phyloP scores from a whole-genome alignment of 2,113 vertebrate genomes.

The Desmodus rotundus region DNA sequence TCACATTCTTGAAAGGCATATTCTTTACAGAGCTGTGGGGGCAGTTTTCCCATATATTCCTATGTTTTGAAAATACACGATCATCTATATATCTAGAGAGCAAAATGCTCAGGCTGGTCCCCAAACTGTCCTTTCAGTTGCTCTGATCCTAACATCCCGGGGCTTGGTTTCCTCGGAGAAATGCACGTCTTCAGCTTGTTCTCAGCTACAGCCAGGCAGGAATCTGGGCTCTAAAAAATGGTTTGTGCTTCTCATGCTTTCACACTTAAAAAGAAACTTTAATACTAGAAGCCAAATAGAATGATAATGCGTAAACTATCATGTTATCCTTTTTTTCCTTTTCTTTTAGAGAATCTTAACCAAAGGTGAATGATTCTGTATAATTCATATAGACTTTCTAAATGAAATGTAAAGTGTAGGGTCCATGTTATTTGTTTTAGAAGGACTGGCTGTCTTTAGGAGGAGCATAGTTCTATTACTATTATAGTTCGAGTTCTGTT shows the following conservation, averaged over 20 bases:
- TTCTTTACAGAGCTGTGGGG: slow-evolving; percentile 24
- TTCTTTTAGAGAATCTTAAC: not conserved
- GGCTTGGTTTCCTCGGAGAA: slow-evolving; percentile 66
- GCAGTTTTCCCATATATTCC: not conserved
- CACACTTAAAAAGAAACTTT: not conserved
- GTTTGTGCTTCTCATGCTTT: slow-evolving; percentile 38
- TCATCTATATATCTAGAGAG: not conserved
- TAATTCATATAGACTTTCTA: not conserved
- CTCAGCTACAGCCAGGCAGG: slow-evolving; percentile 53
- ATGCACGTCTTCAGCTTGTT: slow-evolving; percentile 73
- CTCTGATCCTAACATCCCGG: slow-evolving; percentile 79
- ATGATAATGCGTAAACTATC: not conserved
- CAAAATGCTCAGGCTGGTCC: slow-evolving; percentile 60
- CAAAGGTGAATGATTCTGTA: not conserved
- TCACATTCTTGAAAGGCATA: not conserved
- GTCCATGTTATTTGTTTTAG: not conserved
- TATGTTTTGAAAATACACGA: slow-evolving; percentile 21
- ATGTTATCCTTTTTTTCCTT: not conserved
- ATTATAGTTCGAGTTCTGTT: not conserved
- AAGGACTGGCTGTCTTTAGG: not conserved
- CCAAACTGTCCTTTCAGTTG: slow-evolving; percentile 64
- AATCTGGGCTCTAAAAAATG: slow-evolving; percentile 24
- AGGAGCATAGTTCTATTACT: not conserved
- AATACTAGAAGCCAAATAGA: slow-evolving; percentile 30
- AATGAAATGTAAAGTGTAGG: not conserved